A percentile compares a stretch with the other conserved stretches of the same genome.
Conservation (phyloP, 92 coral and sea anemone genomes). For the Chrysogorgia sp. region DNA sequence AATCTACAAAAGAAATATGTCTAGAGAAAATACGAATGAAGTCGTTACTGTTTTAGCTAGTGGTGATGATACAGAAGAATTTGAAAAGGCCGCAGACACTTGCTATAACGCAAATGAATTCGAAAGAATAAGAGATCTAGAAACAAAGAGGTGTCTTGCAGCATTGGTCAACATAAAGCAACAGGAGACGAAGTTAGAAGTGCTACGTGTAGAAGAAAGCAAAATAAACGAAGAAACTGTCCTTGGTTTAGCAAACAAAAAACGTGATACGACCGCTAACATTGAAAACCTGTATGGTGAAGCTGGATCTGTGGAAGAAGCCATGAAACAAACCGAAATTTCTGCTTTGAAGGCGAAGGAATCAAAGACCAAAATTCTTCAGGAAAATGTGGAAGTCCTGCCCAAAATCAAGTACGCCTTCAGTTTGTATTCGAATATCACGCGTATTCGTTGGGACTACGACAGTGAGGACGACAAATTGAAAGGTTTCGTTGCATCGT, state of each 20-base stretch:
- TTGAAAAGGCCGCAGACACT: slow-evolving; percentile 50
- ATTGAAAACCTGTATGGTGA: slow-evolving; percentile 78
- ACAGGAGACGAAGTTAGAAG: slow-evolving; percentile 23
- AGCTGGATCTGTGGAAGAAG: slow-evolving; percentile 55
- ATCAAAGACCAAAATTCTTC: slow-evolving; percentile 56
- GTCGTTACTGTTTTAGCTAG: slow-evolving; percentile 78
- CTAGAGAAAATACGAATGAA: slow-evolving; percentile 54
- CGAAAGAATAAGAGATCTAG: slow-evolving; percentile 48
- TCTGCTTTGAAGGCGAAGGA: slow-evolving; percentile 50
- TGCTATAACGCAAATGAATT: slow-evolving; percentile 25
- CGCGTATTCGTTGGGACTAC: slow-evolving; percentile 96
- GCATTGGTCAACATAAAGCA: slow-evolving; percentile 54
- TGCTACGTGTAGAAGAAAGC: slow-evolving; percentile 41
- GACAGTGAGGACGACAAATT: slow-evolving; percentile 74
- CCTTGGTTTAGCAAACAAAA: slow-evolving; percentile 59
- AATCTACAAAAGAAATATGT: slow-evolving; percentile 41
- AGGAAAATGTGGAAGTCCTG: slow-evolving; percentile 67
- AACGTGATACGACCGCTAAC: slow-evolving; percentile 42
- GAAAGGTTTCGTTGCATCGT: slow-evolving; percentile 86
- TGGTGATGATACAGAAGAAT: slow-evolving; percentile 74
- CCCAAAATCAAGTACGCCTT: slow-evolving; percentile 89
- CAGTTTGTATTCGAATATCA: slow-evolving; percentile 83
- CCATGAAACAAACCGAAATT: slow-evolving; percentile 59
- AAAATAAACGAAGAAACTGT: slow-evolving; percentile 43
- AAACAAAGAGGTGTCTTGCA: slow-evolving; percentile 49